Conservation (phyloP, 2,797 vertebrate species). For the Falco peregrinus region DNA sequence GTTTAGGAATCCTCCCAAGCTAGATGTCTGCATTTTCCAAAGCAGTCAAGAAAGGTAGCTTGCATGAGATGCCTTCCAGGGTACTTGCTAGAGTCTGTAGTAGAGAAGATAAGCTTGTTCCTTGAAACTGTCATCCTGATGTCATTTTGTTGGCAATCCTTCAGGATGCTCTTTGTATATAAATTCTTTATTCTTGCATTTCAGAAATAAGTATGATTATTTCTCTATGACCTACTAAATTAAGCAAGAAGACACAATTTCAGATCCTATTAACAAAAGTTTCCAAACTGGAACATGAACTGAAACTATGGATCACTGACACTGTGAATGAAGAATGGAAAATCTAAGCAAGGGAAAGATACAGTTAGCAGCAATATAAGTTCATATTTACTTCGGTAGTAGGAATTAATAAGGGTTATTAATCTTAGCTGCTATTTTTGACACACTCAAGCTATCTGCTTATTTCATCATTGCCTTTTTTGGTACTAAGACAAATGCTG, state of each 20-base stretch:
- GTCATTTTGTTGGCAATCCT: not conserved
- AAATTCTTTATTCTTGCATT: not conserved
- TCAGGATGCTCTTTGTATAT: not conserved
- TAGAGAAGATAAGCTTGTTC: not conserved
- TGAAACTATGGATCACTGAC: not conserved
- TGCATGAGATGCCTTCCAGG: not conserved
- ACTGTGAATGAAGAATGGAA: not conserved
- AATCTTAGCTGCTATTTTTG: not conserved
- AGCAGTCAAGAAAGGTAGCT: not conserved
- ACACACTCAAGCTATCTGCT: not conserved
- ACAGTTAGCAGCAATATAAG: not conserved
- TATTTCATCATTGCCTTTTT: conserved; percentile 32
- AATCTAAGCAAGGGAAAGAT: not conserved
- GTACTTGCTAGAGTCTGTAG: not conserved
- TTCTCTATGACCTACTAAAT: not conserved
- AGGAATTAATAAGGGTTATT: not conserved
- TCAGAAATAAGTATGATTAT: not conserved
- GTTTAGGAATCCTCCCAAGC: not conserved
- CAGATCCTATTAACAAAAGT: not conserved
- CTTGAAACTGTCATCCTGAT: not conserved
- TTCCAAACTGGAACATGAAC: not conserved
- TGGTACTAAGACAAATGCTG: not conserved
- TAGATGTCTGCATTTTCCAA: not conserved
- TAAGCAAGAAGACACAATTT: conserved; percentile 2
- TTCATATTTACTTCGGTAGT: not conserved